Evolutionary conservation across 1,140 invertebrate genomes (phyloP).

Genomic region (Pseudomyrmex pallidus): DNA sequence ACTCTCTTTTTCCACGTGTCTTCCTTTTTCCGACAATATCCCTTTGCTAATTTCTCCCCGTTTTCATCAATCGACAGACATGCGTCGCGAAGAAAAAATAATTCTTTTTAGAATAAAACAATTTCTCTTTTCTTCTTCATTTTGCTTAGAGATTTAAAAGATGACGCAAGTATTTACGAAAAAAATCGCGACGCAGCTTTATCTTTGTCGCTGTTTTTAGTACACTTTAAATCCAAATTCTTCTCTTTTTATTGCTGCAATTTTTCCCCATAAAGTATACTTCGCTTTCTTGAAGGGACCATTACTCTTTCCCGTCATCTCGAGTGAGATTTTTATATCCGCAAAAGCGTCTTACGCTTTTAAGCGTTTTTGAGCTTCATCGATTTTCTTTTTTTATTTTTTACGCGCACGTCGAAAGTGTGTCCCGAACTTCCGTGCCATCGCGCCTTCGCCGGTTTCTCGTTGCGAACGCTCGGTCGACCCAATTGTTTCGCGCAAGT

Average conservation of each 20-base stretch:
- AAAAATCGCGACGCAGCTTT: slow-evolving; percentile 9
- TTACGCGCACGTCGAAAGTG: slow-evolving; percentile 12
- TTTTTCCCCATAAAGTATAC: background rate
- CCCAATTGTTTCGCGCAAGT: slow-evolving; percentile 74
- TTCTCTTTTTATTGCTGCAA: background rate
- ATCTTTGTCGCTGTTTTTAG: background rate
- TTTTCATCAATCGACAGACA: background rate
- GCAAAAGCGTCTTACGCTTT: background rate
- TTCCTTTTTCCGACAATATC: background rate
- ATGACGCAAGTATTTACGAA: background rate
- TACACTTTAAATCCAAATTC: background rate
- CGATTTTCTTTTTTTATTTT: slow-evolving; percentile 14
- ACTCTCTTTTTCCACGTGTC: background rate
- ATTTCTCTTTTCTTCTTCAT: background rate
- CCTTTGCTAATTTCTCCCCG: background rate
- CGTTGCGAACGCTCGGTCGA: slow-evolving; percentile 2
- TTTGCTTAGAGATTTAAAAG: background rate
- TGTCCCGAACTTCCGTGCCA: slow-evolving; percentile 40
- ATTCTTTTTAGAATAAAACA: background rate
- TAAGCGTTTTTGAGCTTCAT: slow-evolving; percentile 21
- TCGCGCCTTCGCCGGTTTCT: background rate
- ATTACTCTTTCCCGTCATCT: background rate
- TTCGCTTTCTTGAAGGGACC: background rate
- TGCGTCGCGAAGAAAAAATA: background rate
- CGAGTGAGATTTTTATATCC: slow-evolving; percentile 14